phyloP scores from a whole-genome alignment of 2,113 vertebrate genomes.

The rabbit (Oryctolagus cuniculus) region mOryCun1.1 NC_091433.1:135990001-135990500 shows the following conservation, averaged over 20 bases:
- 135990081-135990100: neutral
- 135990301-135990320: too few relatives aligned
- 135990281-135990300: too few relatives aligned
- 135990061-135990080: constrained; percentile 51
- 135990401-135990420: constrained; percentile 17
- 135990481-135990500: neutral
- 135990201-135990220: too few relatives aligned
- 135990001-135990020: constrained; percentile 13
- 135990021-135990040: constrained; percentile 34
- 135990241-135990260: too few relatives aligned
- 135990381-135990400: neutral
- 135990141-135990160: too few relatives aligned
- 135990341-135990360: too few relatives aligned
- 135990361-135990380: neutral
- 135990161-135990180: too few relatives aligned
- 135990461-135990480: neutral
- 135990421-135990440: constrained; percentile 64
- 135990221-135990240: too few relatives aligned
- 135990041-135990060: constrained; percentile 57
- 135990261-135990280: too few relatives aligned
- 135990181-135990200: neutral
- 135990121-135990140: constrained; percentile 15
- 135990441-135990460: neutral
- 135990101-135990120: constrained; percentile 33
- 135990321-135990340: neutral